These are phyloP conservation scores for Odiellus spinosus DNA, from an alignment of 2,888 invertebrate species.

Conservation along the genomic window DNA sequence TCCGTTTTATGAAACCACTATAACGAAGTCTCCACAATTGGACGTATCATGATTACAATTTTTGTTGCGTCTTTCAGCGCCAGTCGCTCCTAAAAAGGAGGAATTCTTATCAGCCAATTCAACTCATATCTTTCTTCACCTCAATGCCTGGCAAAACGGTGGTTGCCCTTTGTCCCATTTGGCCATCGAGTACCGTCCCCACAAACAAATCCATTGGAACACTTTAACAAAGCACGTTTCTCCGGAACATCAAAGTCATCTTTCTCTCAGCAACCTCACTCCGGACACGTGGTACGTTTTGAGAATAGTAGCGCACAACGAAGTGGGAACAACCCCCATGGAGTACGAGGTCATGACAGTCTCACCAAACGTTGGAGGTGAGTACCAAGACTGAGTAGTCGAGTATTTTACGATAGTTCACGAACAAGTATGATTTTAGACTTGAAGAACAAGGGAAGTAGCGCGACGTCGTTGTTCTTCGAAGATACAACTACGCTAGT, in stretches of 20 bases:
- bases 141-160: slow-evolving; percentile 30
- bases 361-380: slow-evolving; percentile 12
- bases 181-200: slow-evolving; percentile 28
- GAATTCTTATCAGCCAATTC: slow-evolving; percentile 30
- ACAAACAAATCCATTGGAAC: slow-evolving; percentile 18
- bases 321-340: slow-evolving; percentile 23
- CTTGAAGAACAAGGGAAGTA: slow-evolving; percentile 11
- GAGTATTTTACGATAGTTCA: too few relatives aligned
- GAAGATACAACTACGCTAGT: slow-evolving; percentile 20
- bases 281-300: slow-evolving; percentile 24
- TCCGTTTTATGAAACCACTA: too few relatives aligned
- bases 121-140: slow-evolving; percentile 30
- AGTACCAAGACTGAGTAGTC: too few relatives aligned
- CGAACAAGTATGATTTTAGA: too few relatives aligned
- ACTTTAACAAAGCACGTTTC: slow-evolving; percentile 22
- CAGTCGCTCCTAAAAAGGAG: slow-evolving; percentile 30
- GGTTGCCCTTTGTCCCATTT: slow-evolving; percentile 32
- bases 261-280: slow-evolving; percentile 21
- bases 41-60: too few relatives aligned
- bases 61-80: slow-evolving; percentile 29
- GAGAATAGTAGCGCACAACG: slow-evolving; percentile 24
- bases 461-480: slow-evolving; percentile 15
- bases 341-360: slow-evolving; percentile 24
- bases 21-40: too few relatives aligned
- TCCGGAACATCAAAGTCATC: slow-evolving; percentile 22